Conservation (phyloP, 2,888 invertebrate species). For the Rhagophthalmus giganteus region DNA sequence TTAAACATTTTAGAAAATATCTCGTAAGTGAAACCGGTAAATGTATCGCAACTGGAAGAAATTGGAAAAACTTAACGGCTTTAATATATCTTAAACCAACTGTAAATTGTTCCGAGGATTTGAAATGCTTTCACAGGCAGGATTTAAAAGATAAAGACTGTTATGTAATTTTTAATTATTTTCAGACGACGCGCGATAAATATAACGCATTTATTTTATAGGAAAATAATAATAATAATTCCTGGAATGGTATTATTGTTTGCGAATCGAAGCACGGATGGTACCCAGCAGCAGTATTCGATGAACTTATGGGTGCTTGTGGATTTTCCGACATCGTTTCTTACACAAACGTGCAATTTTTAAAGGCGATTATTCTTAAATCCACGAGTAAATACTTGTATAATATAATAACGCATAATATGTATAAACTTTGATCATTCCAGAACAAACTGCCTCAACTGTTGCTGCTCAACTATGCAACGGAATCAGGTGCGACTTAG, state of each 20-base stretch:
- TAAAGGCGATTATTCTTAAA: conserved; percentile 58
- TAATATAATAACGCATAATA: neutral
- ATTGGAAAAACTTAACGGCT: conserved; percentile 58
- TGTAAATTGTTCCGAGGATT: conserved; percentile 58
- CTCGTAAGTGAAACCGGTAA: conserved; percentile 49
- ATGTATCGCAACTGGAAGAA: conserved; percentile 67
- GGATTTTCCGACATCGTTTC: conserved; percentile 55
- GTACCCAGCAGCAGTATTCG: conserved; percentile 72
- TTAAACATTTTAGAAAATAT: conserved; percentile 41
- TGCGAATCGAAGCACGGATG: conserved; percentile 69
- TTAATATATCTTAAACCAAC: conserved; percentile 59
- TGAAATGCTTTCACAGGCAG: conserved; percentile 60
- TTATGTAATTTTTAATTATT: conserved; percentile 25
- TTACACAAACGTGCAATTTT: conserved; percentile 60
- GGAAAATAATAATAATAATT: conserved; percentile 19
- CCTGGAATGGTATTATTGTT: conserved; percentile 70
- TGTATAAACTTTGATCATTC: conserved; percentile 1
- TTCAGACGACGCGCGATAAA: too few species aligned
- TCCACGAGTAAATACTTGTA: conserved; percentile 55
- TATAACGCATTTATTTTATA: too few species aligned
- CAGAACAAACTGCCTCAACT: conserved; percentile 23
- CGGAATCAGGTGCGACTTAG: conserved; percentile 69
- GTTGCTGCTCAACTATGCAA: conserved; percentile 56
- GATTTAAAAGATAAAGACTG: conserved; percentile 22
- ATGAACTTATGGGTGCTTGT: conserved; percentile 61